Percentiles rank a stretch among this genome's conserved stretches.
phyloP scores from a whole-genome alignment of 2,888 invertebrate genomes.

The Ennomos quercinarius region DNA sequence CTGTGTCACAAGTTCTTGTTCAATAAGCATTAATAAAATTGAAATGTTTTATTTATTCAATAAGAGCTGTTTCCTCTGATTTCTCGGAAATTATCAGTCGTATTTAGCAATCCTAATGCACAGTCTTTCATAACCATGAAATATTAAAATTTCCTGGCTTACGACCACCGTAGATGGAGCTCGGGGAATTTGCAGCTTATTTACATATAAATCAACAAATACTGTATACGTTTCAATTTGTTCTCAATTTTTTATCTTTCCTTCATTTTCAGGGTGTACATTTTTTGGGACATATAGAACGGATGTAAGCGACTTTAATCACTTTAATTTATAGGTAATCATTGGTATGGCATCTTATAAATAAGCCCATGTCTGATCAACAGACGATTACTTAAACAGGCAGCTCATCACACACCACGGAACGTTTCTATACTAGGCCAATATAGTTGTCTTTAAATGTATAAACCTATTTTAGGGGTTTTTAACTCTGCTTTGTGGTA shows the following conservation, averaged over 20 bases:
- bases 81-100: constrained; percentile 4
- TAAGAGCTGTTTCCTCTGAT: too few relatives aligned
- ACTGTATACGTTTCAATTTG: constrained; percentile 35
- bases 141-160: constrained; percentile 52
- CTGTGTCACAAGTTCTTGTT: constrained; percentile 1
- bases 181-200: constrained; percentile 49
- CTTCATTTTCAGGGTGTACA: not conserved
- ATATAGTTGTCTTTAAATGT: too few relatives aligned
- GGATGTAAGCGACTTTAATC: too few relatives aligned
- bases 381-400: too few relatives aligned
- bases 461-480: too few relatives aligned
- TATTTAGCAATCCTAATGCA: constrained; percentile 23
- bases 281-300: not conserved
- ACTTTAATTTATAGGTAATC: too few relatives aligned
- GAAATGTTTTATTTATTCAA: too few relatives aligned
- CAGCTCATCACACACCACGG: not conserved
- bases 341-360: not conserved
- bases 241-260: constrained; percentile 11
- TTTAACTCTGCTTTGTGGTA: too few relatives aligned
- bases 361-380: too few relatives aligned
- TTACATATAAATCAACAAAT: constrained; percentile 63
- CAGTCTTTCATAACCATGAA: constrained; percentile 38
- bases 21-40: too few relatives aligned
- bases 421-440: not conserved
- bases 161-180: constrained; percentile 48